A percentile compares a stretch with the other conserved stretches of the same genome.
Conservation (phyloP, 2,888 invertebrate genomes). For the Steinernema hermaphroditum region DNA sequence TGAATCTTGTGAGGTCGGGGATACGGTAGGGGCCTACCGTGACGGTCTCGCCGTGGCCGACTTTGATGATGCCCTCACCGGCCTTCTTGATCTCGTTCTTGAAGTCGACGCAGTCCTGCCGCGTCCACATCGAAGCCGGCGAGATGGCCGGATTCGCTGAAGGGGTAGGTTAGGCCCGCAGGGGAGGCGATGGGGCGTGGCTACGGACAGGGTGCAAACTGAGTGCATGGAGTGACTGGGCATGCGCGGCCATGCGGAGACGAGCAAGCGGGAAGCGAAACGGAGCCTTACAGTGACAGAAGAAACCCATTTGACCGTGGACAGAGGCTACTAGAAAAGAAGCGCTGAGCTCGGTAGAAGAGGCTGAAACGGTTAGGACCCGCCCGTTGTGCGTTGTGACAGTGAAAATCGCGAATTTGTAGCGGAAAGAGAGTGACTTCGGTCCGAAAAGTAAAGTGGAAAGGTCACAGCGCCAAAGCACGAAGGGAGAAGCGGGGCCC, state of each 20-base stretch:
- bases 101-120: conserved; percentile 81
- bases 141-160: conserved; percentile 67
- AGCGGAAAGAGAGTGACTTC: conserved; percentile 3
- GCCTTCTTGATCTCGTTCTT: conserved; percentile 73
- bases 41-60: conserved; percentile 93
- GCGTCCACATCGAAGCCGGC: conserved; percentile 92
- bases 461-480: conserved; percentile 24
- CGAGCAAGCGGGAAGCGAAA: conserved; percentile 4
- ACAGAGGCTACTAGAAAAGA: conserved; percentile 63
- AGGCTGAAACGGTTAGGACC: conserved; percentile 15
- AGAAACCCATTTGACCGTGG: conserved; percentile 66
- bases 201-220: conserved; percentile 16
- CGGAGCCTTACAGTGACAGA: conserved; percentile 64
- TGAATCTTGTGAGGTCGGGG: conserved; percentile 55
- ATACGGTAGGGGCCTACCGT: conserved; percentile 74
- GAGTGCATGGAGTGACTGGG: not conserved
- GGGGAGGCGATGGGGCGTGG: not conserved
- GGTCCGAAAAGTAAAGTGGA: conserved; percentile 28
- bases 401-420: not conserved
- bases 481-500: conserved; percentile 21
- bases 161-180: conserved; percentile 35
- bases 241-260: not conserved
- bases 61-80: conserved; percentile 85
- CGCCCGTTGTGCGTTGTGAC: conserved; percentile 1
- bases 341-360: conserved; percentile 17